Percentiles rank a stretch among this genome's conserved stretches.
Conservation (phyloP, 2,797 vertebrate genomes). For the Lophotriccus pileatus region DNA sequence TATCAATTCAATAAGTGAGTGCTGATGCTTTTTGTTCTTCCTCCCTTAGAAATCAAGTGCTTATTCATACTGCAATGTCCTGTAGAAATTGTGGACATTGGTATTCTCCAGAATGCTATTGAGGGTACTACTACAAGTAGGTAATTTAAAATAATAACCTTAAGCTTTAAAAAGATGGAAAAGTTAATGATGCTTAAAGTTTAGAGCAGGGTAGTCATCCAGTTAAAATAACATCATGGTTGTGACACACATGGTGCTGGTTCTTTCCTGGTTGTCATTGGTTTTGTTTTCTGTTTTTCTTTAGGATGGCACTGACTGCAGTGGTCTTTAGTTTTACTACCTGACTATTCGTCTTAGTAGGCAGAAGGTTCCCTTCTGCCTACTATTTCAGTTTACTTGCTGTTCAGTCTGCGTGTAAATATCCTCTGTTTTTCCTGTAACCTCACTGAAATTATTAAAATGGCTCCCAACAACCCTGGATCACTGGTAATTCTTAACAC, state of each 20-base stretch:
- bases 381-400: background rate
- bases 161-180: background rate
- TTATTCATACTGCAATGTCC: background rate
- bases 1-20: background rate
- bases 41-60: background rate
- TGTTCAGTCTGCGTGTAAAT: background rate
- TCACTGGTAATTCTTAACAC: background rate
- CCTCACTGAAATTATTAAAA: background rate
- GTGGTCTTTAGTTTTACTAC: background rate
- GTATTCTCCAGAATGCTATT: background rate
- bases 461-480: background rate
- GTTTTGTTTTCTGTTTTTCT: background rate
- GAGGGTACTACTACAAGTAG: background rate
- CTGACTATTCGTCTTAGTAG: background rate
- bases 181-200: background rate
- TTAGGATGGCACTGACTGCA: background rate
- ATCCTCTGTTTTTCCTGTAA: background rate
- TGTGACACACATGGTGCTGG: background rate
- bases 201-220: background rate
- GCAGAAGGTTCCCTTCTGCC: background rate
- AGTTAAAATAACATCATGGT: background rate
- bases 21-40: background rate
- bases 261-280: background rate
- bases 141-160: background rate
- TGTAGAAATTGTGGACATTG: background rate